Evolutionary conservation across 2,797 vertebrate species (phyloP), one percentile per base, ranked within the genome.

Genomic region (Taeniopygia guttata): DNA sequence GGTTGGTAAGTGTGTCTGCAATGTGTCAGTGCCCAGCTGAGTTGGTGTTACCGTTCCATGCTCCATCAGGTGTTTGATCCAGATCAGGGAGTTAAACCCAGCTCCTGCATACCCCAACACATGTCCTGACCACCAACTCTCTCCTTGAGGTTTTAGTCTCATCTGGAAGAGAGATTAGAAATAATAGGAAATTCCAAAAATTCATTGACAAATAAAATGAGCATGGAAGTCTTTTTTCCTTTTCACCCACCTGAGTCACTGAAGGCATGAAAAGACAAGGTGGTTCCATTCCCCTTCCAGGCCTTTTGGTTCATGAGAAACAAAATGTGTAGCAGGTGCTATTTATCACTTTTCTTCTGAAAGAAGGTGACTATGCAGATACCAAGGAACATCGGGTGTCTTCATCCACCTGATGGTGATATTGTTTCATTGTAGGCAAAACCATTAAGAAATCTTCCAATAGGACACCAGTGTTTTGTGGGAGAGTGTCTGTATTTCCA

Each of bases 131-230:
- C 29, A 40, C 20, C 1, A 7, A 25, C 5, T 58, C 5, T 70
- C 7, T 83, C 40, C 25, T 59, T 77, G 40, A 2, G 2, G 8
- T 59, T 32, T 66, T 74, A 64, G 6, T 63, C 12, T 70, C 32
- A 16, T 26, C 23, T 77, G 32, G 26, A 64, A 60, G 30, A 70
- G 8, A 42, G 30, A 67, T 25, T 7, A 32, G 9, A 23, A 91
- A 42, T 45, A 67, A 30, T 5, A 63, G 6, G 7, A 52, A 87
- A 72, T 54, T 78, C 21, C 3, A 59, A 80, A 49, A 78, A 14
- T 7, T 11, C 4, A 3, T 32, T 1, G 1, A 9, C 10, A 49
- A 49, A 30, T 38, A 19, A 58, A 22, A 29, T 0, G 1, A 83
- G 2, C 7, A 14, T 5, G 25, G 18, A 30, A 52, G 26, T 2